Conservation (phyloP, 2,113 vertebrate species). For the Mirounga angustirostris region DNA sequence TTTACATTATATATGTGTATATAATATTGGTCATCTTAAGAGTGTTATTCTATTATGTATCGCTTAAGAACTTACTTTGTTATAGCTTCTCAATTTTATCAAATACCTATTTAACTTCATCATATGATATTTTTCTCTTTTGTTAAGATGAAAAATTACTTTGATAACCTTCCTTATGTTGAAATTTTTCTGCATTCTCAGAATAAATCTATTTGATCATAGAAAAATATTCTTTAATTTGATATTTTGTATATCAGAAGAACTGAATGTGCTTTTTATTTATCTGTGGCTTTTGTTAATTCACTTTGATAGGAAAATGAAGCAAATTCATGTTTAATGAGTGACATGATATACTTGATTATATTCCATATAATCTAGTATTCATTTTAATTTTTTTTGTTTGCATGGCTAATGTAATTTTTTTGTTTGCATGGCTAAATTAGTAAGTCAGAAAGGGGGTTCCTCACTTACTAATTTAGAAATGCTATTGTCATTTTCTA, state of each 20-base stretch:
- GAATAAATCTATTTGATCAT: slow-evolving; percentile 23
- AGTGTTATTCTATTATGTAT: not conserved
- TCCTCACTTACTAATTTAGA: not conserved
- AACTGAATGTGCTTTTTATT: slow-evolving; percentile 32
- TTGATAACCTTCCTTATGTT: not conserved
- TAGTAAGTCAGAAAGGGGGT: not conserved
- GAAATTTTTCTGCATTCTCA: slow-evolving; percentile 1
- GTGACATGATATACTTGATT: not conserved
- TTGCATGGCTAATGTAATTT: not conserved
- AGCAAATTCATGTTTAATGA: not conserved
- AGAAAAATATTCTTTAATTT: not conserved
- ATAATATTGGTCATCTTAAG: not conserved
- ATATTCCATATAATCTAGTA: not conserved
- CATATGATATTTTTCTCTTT: not conserved
- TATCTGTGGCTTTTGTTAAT: not conserved
- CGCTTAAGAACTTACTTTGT: not conserved
- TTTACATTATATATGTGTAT: not conserved
- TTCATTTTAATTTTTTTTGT: not conserved
- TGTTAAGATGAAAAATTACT: not conserved
- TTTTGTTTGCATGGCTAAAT: not conserved
- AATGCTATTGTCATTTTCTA: not conserved
- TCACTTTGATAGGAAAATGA: not conserved
- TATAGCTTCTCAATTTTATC: slow-evolving; percentile 32
- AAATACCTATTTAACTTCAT: not conserved
- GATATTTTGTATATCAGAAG: not conserved